phyloP scores from a whole-genome alignment of 2,113 vertebrate species.

The Pedetes capensis region DNA sequence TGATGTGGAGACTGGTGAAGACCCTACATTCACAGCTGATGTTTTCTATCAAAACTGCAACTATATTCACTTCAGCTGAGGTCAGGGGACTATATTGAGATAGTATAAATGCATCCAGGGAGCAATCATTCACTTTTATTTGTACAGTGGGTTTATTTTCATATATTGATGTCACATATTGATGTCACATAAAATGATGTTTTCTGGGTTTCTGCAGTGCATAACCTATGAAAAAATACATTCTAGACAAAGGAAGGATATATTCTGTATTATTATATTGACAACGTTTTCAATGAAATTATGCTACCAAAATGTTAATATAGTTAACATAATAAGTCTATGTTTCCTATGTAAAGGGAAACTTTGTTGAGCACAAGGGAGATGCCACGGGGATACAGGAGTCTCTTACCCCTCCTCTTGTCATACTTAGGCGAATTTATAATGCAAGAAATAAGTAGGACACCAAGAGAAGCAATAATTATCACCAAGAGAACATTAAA shows the following conservation, averaged over 20 bases:
- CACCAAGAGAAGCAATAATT: not conserved
- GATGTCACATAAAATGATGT: not conserved
- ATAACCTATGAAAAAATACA: not conserved
- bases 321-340: not conserved
- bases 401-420: not conserved
- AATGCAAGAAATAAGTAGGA: not conserved
- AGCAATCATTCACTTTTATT: conserved; percentile 21
- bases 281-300: not conserved
- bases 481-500: not conserved
- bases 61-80: not conserved
- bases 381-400: not conserved
- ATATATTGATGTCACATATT: not conserved
- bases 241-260: not conserved
- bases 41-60: conserved; percentile 15
- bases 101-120: conserved; percentile 37
- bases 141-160: conserved; percentile 47
- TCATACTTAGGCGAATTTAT: not conserved
- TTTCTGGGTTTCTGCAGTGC: not conserved
- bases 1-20: not conserved
- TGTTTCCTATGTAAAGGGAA: not conserved
- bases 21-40: not conserved
- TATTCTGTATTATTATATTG: not conserved
- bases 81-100: conserved; percentile 30
- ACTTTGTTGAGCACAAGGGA: not conserved
- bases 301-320: not conserved